Evolutionary conservation across 2,113 vertebrate species (phyloP).

Genomic region (Pedetes capensis): DNA sequence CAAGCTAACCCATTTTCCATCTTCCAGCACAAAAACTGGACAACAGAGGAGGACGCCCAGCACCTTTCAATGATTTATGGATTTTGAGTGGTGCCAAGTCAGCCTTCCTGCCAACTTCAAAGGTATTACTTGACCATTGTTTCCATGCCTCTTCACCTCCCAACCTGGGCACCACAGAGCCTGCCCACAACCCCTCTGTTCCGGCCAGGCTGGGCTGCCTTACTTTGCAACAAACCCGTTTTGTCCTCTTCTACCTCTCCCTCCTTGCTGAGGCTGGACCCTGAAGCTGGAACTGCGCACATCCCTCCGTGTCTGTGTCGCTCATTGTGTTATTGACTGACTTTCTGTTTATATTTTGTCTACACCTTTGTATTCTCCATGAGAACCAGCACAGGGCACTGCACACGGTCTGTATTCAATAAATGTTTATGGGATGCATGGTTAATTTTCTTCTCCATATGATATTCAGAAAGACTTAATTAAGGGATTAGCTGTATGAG

Average conservation of each 20-base stretch:
- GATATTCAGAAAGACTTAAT: slow-evolving; percentile 57
- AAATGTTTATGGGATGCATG: slow-evolving; percentile 47
- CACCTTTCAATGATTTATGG: background rate
- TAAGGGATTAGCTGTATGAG: slow-evolving; percentile 44
- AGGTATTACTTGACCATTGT: background rate
- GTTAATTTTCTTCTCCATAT: slow-evolving; percentile 55
- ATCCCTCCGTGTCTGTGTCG: background rate
- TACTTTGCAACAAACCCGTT: background rate
- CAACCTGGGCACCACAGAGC: rapidly evolving
- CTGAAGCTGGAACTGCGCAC: no score
- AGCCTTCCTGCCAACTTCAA: background rate
- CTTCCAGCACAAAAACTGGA: background rate
- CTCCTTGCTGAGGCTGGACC: background rate
- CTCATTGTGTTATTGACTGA: background rate
- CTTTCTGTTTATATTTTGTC: background rate
- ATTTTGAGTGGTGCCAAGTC: background rate
- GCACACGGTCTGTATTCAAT: slow-evolving; percentile 19
- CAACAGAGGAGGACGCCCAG: background rate
- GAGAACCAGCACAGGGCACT: background rate
- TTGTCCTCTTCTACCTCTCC: background rate
- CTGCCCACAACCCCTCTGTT: background rate
- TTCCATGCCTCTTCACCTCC: background rate
- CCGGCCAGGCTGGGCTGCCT: background rate
- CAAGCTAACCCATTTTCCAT: background rate
- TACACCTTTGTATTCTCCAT: background rate